Evolutionary conservation across 2,113 vertebrate species (phyloP).

Genomic region (Eupsittula cactorum): DNA sequence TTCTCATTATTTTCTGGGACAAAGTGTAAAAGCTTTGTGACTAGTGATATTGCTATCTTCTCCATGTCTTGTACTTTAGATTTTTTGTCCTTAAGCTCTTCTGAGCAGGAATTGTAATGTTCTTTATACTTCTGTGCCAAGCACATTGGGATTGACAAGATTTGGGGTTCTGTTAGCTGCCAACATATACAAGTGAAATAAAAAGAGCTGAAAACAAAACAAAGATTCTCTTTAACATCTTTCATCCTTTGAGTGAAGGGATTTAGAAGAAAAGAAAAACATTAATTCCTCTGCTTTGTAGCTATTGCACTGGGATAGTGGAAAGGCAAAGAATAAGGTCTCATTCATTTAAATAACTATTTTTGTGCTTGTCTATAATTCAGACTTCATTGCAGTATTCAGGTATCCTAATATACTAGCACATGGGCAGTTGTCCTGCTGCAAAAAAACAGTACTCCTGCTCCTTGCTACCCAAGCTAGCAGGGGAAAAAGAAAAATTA

Average conservation of each 20-base stretch:
- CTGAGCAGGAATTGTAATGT: not conserved
- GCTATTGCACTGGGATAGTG: slow-evolving; percentile 13
- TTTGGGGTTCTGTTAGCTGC: slow-evolving; percentile 20
- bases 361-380: not conserved
- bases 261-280: slow-evolving; percentile 37
- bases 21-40: slow-evolving; percentile 17
- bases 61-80: slow-evolving; percentile 20
- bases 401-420: not conserved
- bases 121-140: not conserved
- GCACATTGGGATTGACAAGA: slow-evolving; percentile 2
- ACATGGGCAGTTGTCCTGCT: not conserved
- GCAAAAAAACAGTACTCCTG: not conserved
- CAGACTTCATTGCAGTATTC: not conserved
- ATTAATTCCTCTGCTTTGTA: slow-evolving; percentile 45
- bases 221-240: slow-evolving; percentile 15
- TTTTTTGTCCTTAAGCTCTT: slow-evolving; percentile 27
- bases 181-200: slow-evolving; percentile 31
- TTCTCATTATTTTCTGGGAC: too few species aligned
- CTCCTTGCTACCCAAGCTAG: not conserved
- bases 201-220: slow-evolving; percentile 38
- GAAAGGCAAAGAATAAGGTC: not conserved
- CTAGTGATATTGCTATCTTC: not conserved
- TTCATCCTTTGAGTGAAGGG: slow-evolving; percentile 15
- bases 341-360: slow-evolving; percentile 21
- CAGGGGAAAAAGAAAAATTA: not conserved